These are phyloP conservation scores for Onychostruthus taczanowskii DNA, from an alignment of 2,113 vertebrate genomes.

Conservation along the genomic window DNA sequence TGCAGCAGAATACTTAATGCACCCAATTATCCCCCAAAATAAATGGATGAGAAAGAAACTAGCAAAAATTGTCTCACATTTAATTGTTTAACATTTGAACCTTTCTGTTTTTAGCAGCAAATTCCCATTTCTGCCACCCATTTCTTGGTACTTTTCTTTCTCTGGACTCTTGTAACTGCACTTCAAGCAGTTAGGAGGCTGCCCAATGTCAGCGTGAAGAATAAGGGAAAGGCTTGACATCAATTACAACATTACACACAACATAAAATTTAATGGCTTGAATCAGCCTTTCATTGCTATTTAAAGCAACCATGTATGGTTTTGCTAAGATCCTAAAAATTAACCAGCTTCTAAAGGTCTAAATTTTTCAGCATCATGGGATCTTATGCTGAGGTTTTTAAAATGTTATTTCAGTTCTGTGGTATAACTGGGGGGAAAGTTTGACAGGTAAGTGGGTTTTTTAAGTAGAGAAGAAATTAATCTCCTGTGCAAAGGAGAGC, in stretches of 20 bases:
- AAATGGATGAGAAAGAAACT: constrained; percentile 67
- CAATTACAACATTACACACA: constrained; percentile 85
- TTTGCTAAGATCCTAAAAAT: constrained; percentile 76
- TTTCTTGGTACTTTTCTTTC: constrained; percentile 69
- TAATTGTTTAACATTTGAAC: constrained; percentile 75
- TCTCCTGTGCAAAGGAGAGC: not conserved
- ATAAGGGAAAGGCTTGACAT: constrained; percentile 78
- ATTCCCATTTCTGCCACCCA: constrained; percentile 55
- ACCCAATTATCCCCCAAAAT: constrained; percentile 70
- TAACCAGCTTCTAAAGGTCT: constrained; percentile 61
- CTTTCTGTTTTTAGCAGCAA: constrained; percentile 62
- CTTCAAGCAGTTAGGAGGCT: constrained; percentile 53
- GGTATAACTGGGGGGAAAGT: not conserved
- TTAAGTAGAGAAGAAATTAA: not conserved
- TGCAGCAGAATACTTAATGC: constrained; percentile 70
- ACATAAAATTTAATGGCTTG: constrained; percentile 84
- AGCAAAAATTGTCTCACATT: constrained; percentile 61
- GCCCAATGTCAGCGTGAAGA: constrained; percentile 76
- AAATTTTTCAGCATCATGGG: constrained; percentile 25
- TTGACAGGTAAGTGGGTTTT: constrained; percentile 43
- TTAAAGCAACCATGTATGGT: constrained; percentile 69
- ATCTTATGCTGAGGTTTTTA: constrained; percentile 31
- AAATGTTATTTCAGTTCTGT: constrained; percentile 33
- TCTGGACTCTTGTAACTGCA: constrained; percentile 48
- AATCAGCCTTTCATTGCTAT: constrained; percentile 77